Conservation (phyloP, 2,888 invertebrate species). For the Oxyteleia sp. region DNA sequence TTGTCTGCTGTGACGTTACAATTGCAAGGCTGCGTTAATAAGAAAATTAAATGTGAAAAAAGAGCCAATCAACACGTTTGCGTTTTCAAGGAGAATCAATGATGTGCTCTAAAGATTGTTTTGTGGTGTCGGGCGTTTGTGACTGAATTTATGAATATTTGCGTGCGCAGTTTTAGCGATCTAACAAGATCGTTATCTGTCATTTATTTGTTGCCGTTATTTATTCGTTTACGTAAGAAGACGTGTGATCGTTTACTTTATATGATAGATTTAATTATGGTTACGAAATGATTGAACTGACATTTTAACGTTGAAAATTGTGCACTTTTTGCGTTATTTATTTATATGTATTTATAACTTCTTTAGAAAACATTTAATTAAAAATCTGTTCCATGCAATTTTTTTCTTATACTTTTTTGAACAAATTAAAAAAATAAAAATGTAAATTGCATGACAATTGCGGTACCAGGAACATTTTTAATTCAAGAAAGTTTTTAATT, state of each 20-base stretch:
- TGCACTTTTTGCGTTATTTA: too few relatives aligned
- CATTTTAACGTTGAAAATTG: background rate
- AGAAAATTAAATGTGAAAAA: constrained; percentile 50
- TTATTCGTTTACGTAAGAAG: background rate
- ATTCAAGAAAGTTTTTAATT: too few relatives aligned
- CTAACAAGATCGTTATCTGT: background rate
- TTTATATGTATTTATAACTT: too few relatives aligned
- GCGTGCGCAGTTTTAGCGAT: background rate
- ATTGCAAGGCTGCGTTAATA: constrained; percentile 56
- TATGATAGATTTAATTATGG: background rate
- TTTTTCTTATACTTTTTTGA: too few relatives aligned
- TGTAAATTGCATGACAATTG: too few relatives aligned
- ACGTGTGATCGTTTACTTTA: background rate
- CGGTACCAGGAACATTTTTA: too few relatives aligned
- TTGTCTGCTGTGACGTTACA: constrained; percentile 41
- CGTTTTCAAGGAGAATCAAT: constrained; percentile 46
- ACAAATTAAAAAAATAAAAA: too few relatives aligned
- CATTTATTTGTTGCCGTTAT: background rate
- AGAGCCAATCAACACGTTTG: constrained; percentile 42
- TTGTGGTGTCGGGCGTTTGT: background rate
- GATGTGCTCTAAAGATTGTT: constrained; percentile 11
- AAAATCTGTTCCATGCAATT: too few relatives aligned
- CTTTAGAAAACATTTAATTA: too few relatives aligned
- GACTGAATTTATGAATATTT: constrained; percentile 1
- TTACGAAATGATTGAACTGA: background rate